These are phyloP conservation scores for Brassicogethes aeneus DNA, from an alignment of 2,888 invertebrate species.

Conservation along the genomic window DNA sequence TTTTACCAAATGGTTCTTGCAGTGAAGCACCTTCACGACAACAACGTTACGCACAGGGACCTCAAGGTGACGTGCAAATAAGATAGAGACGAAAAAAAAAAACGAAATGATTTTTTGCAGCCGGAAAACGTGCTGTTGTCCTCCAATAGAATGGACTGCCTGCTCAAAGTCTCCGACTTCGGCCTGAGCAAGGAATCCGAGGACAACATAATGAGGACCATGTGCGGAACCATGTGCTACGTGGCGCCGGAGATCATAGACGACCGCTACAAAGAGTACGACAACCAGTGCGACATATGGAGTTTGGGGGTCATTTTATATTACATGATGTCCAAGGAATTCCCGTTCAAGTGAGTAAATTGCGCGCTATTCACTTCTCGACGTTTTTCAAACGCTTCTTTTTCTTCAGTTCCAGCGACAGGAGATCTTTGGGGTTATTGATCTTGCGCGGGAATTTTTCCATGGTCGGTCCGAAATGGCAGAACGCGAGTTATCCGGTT, in stretches of 20 bases:
- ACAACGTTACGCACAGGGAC: constrained; percentile 69
- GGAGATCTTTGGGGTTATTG: constrained; percentile 50
- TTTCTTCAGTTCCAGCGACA: constrained; percentile 12
- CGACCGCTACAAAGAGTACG: constrained; percentile 52
- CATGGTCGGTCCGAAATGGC: constrained; percentile 56
- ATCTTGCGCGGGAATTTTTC: constrained; percentile 60
- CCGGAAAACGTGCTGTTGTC: constrained; percentile 69
- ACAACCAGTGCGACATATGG: constrained; percentile 81
- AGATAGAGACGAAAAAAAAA: neutral
- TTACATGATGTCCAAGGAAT: constrained; percentile 30
- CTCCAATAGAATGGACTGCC: constrained; percentile 47
- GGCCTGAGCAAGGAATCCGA: constrained; percentile 81
- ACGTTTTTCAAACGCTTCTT: too few species aligned
- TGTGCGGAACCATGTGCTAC: constrained; percentile 86
- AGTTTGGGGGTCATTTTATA: constrained; percentile 83
- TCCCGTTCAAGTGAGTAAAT: constrained; percentile 36
- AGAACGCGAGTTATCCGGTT: constrained; percentile 54
- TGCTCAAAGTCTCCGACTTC: constrained; percentile 80
- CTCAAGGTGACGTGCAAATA: constrained; percentile 48
- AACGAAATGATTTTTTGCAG: constrained; percentile 45
- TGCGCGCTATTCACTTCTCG: too few species aligned
- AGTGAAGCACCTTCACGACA: constrained; percentile 73
- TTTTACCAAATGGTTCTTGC: constrained; percentile 82
- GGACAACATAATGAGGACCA: constrained; percentile 71
- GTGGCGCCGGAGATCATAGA: constrained; percentile 83